Evolutionary conservation across 30 jellyfish, hydroid and myxozoan species (phyloP).

Genomic region (Aurelia coerulea): DNA sequence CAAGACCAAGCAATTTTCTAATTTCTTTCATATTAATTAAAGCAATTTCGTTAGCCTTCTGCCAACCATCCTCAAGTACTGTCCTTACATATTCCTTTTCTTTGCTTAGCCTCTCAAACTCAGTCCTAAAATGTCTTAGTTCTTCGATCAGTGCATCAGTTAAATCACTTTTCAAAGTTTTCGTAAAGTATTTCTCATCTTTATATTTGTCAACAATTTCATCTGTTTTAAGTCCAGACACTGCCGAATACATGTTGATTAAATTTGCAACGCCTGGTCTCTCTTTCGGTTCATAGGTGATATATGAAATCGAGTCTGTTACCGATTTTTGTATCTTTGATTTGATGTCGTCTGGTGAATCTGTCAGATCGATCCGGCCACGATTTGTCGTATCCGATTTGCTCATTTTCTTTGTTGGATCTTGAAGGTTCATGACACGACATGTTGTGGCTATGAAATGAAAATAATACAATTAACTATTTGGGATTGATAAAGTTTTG

Average conservation of each 20-base stretch:
- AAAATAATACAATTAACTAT: background rate
- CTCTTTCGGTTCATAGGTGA: slow-evolving; percentile 62
- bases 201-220: slow-evolving; percentile 39
- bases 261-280: slow-evolving; percentile 88
- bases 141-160: slow-evolving; percentile 56
- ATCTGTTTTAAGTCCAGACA: slow-evolving; percentile 29
- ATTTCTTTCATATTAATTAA: slow-evolving; percentile 63
- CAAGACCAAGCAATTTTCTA: slow-evolving; percentile 57
- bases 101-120: slow-evolving; percentile 23
- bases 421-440: slow-evolving; percentile 79
- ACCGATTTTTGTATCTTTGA: slow-evolving; percentile 80
- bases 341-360: slow-evolving; percentile 51
- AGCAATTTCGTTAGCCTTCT: slow-evolving; percentile 69
- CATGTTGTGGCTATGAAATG: slow-evolving; percentile 39
- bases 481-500: background rate
- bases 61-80: slow-evolving; percentile 71
- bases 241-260: slow-evolving; percentile 55
- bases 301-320: slow-evolving; percentile 78
- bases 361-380: slow-evolving; percentile 81
- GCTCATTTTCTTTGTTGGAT: slow-evolving; percentile 90
- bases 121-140: slow-evolving; percentile 55
- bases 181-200: slow-evolving; percentile 53
- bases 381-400: slow-evolving; percentile 72
- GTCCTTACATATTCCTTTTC: slow-evolving; percentile 54
- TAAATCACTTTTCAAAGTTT: slow-evolving; percentile 68